A percentile compares a stretch with the other conserved stretches of the same genome.
phyloP scores from a whole-genome alignment of 64 coral and sea anemone species.

The Stichodactyla mertensii region DNA sequence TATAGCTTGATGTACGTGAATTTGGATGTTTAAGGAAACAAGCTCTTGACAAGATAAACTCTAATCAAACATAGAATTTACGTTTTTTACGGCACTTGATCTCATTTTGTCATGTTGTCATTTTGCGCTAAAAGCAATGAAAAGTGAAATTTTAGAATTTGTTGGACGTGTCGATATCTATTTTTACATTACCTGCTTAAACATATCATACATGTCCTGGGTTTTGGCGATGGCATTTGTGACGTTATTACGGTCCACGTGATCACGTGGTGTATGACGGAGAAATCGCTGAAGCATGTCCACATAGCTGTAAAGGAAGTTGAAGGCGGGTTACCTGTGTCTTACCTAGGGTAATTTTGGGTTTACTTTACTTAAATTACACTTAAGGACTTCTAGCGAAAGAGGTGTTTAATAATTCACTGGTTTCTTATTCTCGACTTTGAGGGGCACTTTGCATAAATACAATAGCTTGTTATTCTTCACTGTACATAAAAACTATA shows the following conservation, averaged over 20 bases:
- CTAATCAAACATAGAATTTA: not conserved
- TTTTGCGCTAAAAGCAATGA: no score
- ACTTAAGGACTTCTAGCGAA: no score
- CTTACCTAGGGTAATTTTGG: no score
- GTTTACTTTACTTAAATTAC: no score
- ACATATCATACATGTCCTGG: slow-evolving; percentile 67
- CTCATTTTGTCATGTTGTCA: no score
- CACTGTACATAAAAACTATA: no score
- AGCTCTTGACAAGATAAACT: not conserved
- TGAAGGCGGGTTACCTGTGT: not conserved
- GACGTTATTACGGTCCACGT: slow-evolving; percentile 64
- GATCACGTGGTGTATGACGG: slow-evolving; percentile 57
- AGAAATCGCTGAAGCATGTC: slow-evolving; percentile 66
- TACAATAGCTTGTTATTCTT: no score
- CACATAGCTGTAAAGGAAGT: slow-evolving; percentile 56
- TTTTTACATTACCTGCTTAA: slow-evolving; percentile 62
- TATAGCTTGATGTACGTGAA: no score
- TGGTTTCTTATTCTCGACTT: no score
- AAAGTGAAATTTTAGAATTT: no score
- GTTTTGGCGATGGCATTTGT: slow-evolving; percentile 60
- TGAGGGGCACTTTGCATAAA: no score
- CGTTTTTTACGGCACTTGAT: not conserved
- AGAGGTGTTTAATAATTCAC: no score
- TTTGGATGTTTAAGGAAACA: not conserved
- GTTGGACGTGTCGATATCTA: not conserved